phyloP scores from a whole-genome alignment of 2,888 invertebrate species.

The Exephanes ischioxanthus region DNA sequence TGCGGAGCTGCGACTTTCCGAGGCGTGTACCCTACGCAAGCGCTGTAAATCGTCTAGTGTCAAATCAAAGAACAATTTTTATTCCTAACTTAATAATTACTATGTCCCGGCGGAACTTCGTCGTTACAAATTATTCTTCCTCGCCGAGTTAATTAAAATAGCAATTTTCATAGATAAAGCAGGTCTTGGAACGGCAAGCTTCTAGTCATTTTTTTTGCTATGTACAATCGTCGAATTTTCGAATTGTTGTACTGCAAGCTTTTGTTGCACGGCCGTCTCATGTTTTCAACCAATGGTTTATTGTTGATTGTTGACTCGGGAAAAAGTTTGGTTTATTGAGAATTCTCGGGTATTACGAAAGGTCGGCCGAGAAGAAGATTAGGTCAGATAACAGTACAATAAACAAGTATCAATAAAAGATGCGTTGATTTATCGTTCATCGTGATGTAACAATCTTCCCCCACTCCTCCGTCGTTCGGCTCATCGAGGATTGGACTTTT shows the following conservation, averaged over 20 bases:
- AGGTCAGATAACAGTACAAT: not conserved
- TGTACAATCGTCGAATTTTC: not conserved
- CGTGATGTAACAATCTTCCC: constrained; percentile 59
- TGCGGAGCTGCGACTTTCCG: constrained; percentile 19
- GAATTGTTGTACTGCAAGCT: not conserved
- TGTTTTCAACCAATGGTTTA: not conserved
- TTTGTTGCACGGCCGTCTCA: not conserved
- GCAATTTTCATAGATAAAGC: not conserved
- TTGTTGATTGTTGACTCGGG: not conserved
- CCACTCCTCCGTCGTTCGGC: constrained; percentile 19
- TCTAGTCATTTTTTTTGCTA: not conserved
- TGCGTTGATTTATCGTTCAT: not conserved
- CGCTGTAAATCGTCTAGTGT: constrained; percentile 37
- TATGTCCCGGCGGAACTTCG: not conserved
- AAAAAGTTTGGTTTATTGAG: not conserved
- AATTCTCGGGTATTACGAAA: not conserved
- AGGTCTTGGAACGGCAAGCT: not conserved
- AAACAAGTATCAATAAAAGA: constrained; percentile 3
- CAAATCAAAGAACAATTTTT: constrained; percentile 25
- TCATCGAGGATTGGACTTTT: constrained; percentile 62
- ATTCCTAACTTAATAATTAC: not conserved
- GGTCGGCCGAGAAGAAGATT: not conserved
- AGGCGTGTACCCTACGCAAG: constrained; percentile 32
- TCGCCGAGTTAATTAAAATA: not conserved
- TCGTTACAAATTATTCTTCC: not conserved